Base-by-base conservation (phyloP, 2,113 vertebrate genomes). In the Nematolebias whitei region DNA sequence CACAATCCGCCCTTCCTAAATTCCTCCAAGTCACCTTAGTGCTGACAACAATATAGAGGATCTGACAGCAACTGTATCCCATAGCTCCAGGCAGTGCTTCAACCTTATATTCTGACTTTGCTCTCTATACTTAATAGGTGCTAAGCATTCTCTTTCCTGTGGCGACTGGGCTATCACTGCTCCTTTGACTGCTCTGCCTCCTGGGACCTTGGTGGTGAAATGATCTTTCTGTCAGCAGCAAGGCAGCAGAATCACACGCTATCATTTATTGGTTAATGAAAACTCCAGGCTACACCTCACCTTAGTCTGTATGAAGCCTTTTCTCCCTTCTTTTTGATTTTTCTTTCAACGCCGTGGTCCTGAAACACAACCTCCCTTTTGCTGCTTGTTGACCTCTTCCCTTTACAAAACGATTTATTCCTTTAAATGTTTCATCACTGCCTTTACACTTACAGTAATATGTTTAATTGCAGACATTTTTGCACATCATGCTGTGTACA, bases 71-170 rank as follows among this genome's bases (percentile, higher is more conserved):
- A 68, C 40, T 55, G 69, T 68, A 79, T 70, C 73, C 71, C 66
- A 38, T 76, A 38, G 65, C 87, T 84, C 60, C 45, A 74, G 83
- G 87, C 75, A 38, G 24, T 60, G 62, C 60, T 72, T 78, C 68
- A 78, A 71, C 77, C 81, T 80, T 77, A 83, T 83, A 85, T 80
- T 79, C 80, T 50, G 72, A 71, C 53, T 76, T 79, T 80, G 65
- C 71, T 67, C 80, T 82, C 78, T 67, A 71, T 87, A 77, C 40
- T 88, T 87, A 88, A 89, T 83, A 84, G 84, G 75, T 83, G 73
- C 75, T 88, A 83, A 69, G 74, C 52, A 64, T 79, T 83, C 68
- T 76, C 65, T 63, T 81, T 81, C 89, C 87, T 71, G 74, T 82
- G 84, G 85, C 80, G 44, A 68, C 16, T 45, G 2, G 55, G 69